Evolutionary conservation across 1,140 invertebrate genomes (phyloP), one percentile per base, ranked within the genome.

Genomic region (Drosophila mojavensis): DNA sequence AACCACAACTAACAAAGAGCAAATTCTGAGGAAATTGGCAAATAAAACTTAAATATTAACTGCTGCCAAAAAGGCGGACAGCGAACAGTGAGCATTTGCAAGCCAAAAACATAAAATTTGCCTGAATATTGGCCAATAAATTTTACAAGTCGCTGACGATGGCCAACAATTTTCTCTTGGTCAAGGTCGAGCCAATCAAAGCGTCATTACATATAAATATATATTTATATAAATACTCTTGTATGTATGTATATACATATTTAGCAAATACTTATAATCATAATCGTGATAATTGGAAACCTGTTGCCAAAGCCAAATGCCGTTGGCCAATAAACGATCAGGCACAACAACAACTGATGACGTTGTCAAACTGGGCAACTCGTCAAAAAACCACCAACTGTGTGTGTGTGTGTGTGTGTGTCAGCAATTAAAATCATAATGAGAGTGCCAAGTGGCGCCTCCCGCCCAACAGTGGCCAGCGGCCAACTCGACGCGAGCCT

Each of bases 391-490:
- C 4, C 51, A 11, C 11, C 3, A 28, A 30, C 15, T 26, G 26
- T 36, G 4, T 53, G 24, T 50, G 47, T 51, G 50, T 51, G 11
- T 30, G 55, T 53, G 48, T 69, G 20, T 71, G 61, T 88, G 79
- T 36, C 82, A 84, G 83, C 88, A 91, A 91, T 91, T 91, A 91
- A 91, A 84, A 88, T 91, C 83, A 91, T 90, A 90, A 90, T 88
- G 78, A 81, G 78, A 81, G 83, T 83, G 86, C 82, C 88, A 88
- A 90, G 78, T 77, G 82, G 74, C 77, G 71, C 75, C 80, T 59
- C 55, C 70, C 60, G 53, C 55, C 58, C 59, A 70, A 30, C 66
- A 79, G 75, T 77, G 72, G 88, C 73, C 86, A 78, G 62, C 69
- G 65, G 77, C 74, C 65, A 73, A 77, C 78, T 69, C 63, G 68